Percentiles rank a stretch among this genome's conserved stretches.
These are phyloP conservation scores for Callaeas wilsoni DNA, from an alignment of 2,113 vertebrate species.

Conservation along the genomic window DNA sequence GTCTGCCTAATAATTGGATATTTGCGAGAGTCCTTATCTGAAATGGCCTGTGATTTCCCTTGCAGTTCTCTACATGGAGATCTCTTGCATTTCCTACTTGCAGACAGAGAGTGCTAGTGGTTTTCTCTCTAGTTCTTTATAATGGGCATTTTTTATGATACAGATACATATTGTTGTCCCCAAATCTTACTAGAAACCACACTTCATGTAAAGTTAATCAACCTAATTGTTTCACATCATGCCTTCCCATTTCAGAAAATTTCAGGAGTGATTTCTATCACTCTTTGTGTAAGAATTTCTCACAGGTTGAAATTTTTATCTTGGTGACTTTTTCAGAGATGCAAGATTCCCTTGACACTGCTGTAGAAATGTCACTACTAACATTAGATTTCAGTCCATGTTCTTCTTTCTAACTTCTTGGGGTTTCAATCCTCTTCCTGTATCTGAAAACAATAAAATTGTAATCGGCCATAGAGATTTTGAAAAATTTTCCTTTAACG, in stretches of 20 bases:
- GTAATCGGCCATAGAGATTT: not conserved
- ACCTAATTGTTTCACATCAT: not conserved
- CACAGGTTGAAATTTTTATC: not conserved
- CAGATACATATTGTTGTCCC: not conserved
- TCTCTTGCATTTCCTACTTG: not conserved
- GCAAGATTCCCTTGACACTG: not conserved
- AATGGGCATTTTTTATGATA: not conserved
- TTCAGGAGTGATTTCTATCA: not conserved
- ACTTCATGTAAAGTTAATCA: not conserved
- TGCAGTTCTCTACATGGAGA: not conserved
- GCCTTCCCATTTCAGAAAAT: not conserved
- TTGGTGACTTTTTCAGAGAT: not conserved
- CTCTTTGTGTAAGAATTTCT: not conserved
- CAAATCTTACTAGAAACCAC: not conserved
- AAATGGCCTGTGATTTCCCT: not conserved
- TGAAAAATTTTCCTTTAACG: not conserved
- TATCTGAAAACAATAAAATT: not conserved
- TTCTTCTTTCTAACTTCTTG: not conserved
- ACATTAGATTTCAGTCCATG: not conserved
- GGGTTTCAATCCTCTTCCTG: not conserved
- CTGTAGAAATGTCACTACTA: not conserved
- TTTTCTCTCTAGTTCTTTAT: not conserved
- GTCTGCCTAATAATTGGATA: not conserved
- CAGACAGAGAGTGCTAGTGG: not conserved
- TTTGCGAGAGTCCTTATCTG: not conserved